Conservation (phyloP, 2,888 invertebrate genomes). For the Lathronympha strigana region DNA sequence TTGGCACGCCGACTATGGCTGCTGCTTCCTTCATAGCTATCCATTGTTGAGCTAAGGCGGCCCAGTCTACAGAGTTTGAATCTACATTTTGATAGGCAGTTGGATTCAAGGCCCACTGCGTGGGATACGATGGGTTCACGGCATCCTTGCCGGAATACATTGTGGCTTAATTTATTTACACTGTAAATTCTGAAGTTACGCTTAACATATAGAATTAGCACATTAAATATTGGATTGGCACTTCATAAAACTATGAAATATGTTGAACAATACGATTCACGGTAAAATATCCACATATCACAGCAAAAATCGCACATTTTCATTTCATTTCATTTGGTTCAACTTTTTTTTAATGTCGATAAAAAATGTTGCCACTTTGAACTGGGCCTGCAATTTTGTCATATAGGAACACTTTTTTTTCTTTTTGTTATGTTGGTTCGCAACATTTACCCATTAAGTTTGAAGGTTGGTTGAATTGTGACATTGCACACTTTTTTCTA, state of each 20-base stretch:
- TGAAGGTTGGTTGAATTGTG: not conserved
- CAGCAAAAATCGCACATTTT: constrained; percentile 39
- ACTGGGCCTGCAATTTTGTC: too few species aligned
- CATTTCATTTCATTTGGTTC: constrained; percentile 9
- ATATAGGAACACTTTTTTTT: not conserved
- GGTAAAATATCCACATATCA: constrained; percentile 27
- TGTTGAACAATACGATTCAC: constrained; percentile 33
- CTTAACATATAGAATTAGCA: constrained; percentile 40
- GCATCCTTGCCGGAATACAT: constrained; percentile 86
- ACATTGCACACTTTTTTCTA: not conserved
- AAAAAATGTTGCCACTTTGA: not conserved
- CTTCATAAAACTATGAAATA: constrained; percentile 41
- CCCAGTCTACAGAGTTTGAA: constrained; percentile 97
- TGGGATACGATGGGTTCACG: constrained; percentile 86
- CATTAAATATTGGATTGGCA: constrained; percentile 43
- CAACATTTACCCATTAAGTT: not conserved
- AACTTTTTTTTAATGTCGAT: constrained; percentile 24
- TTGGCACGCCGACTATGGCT: constrained; percentile 84
- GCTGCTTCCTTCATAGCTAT: constrained; percentile 96
- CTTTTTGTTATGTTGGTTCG: not conserved
- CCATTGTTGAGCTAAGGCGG: constrained; percentile 98
- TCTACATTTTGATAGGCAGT: constrained; percentile 92
- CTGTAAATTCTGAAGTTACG: constrained; percentile 32
- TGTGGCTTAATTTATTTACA: constrained; percentile 48
- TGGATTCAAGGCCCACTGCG: constrained; percentile 93